Conservation (phyloP, 2,888 invertebrate genomes). For the Drosophila falleni region DNA sequence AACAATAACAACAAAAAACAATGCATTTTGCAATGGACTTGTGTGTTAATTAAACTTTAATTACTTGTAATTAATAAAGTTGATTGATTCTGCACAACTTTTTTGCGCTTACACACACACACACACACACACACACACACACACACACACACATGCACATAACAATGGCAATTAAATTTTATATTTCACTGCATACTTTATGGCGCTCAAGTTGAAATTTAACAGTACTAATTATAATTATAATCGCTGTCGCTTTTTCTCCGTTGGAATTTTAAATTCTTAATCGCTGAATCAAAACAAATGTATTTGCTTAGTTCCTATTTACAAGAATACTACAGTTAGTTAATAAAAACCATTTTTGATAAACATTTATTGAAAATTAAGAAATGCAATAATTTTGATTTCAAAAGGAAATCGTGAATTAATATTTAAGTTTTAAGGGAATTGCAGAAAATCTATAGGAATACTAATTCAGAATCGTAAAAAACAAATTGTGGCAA, state of each 20-base stretch:
- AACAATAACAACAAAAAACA: constrained; percentile 38
- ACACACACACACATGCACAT: neutral
- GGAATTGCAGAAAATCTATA: neutral
- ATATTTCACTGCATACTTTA: constrained; percentile 23
- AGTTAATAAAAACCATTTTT: no score
- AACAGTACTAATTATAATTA: neutral
- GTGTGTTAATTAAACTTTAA: constrained; percentile 75
- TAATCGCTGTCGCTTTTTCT: neutral
- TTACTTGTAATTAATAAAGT: constrained; percentile 75
- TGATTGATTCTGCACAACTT: constrained; percentile 60
- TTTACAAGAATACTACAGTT: neutral
- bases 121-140: constrained; percentile 15
- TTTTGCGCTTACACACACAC: constrained; percentile 6
- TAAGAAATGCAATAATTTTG: no score
- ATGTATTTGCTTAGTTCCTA: neutral
- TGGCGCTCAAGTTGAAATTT: constrained; percentile 13
- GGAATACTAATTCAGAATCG: neutral
- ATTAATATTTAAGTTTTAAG: no score
- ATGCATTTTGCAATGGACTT: constrained; percentile 29
- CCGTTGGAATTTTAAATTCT: neutral
- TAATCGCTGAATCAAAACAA: no score
- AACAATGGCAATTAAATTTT: neutral
- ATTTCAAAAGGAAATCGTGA: no score
- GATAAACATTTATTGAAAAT: no score
- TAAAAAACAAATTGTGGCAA: neutral